phyloP scores from a whole-genome alignment of 1,140 invertebrate species.

The Macrosteles quadrilineatus region DNA sequence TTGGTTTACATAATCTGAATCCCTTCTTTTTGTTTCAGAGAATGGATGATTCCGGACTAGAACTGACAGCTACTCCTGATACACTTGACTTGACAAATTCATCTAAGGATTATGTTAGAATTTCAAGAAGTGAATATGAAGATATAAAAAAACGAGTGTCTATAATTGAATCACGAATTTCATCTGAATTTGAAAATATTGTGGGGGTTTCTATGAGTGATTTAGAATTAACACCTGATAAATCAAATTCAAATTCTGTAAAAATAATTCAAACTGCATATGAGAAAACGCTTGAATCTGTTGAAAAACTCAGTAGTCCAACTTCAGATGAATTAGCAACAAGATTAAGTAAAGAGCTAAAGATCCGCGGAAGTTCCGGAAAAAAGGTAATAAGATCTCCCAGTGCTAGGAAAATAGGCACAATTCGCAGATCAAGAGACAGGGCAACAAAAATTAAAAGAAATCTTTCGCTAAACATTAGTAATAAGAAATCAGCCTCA shows the following conservation, averaged over 20 bases:
- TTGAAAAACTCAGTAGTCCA: slow-evolving; percentile 58
- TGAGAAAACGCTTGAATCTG: slow-evolving; percentile 69
- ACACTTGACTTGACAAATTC: background rate
- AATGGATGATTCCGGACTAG: slow-evolving; percentile 11
- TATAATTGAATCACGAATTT: slow-evolving; percentile 67
- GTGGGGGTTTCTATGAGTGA: slow-evolving; percentile 31
- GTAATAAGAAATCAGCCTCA: slow-evolving; percentile 12
- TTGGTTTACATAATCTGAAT: too few species aligned
- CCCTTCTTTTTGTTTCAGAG: background rate
- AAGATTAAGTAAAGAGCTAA: slow-evolving; percentile 68
- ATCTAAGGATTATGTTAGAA: slow-evolving; percentile 61
- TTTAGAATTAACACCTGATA: slow-evolving; percentile 23
- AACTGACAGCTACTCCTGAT: background rate
- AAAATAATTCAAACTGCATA: slow-evolving; percentile 65
- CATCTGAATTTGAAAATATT: slow-evolving; percentile 63
- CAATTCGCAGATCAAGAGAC: slow-evolving; percentile 66
- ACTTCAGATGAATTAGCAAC: slow-evolving; percentile 69
- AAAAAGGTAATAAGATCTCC: slow-evolving; percentile 74
- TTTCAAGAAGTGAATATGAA: slow-evolving; percentile 72
- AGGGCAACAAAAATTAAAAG: slow-evolving; percentile 44
- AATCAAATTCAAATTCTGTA: background rate
- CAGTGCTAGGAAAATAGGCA: slow-evolving; percentile 77
- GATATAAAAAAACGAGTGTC: slow-evolving; percentile 71
- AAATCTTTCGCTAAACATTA: slow-evolving; percentile 47
- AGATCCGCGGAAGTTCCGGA: slow-evolving; percentile 66